These are phyloP conservation scores for Bufotes viridis DNA, from an alignment of 2,797 vertebrate genomes.

Conservation along the genomic window DNA sequence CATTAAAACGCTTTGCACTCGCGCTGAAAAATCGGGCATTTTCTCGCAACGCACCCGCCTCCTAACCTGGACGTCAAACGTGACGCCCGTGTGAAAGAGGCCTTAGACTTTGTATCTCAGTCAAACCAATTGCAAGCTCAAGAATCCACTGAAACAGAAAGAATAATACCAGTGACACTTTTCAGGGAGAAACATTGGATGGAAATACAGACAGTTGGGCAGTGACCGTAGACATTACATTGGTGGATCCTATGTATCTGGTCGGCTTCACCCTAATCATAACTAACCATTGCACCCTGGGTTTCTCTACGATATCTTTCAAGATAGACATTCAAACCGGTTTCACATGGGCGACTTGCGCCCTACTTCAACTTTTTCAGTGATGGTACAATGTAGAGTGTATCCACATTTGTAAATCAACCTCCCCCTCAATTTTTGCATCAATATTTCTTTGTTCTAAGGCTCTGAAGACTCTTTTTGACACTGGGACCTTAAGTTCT, in stretches of 20 bases:
- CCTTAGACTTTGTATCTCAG: background rate
- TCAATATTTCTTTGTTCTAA: constrained; percentile 35
- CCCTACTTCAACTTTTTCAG: background rate
- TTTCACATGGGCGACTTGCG: background rate
- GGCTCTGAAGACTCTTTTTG: constrained; percentile 20
- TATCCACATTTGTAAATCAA: background rate
- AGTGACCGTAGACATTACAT: background rate
- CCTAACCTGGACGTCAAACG: too few relatives aligned
- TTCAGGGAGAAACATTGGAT: background rate
- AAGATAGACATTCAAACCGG: background rate
- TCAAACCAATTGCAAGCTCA: too few relatives aligned
- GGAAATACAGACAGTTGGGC: background rate
- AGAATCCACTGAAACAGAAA: background rate
- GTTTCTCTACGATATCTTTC: too few relatives aligned
- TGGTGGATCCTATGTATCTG: background rate
- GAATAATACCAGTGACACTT: background rate
- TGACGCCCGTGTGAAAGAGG: too few relatives aligned
- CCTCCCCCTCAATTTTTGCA: constrained; percentile 4
- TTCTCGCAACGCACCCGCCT: too few relatives aligned
- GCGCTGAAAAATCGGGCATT: too few relatives aligned
- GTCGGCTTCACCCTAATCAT: background rate
- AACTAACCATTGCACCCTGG: background rate
- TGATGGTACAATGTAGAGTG: background rate
- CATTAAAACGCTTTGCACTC: too few relatives aligned
- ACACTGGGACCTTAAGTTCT: constrained; percentile 41